Percentiles rank a stretch among this genome's conserved stretches.
Evolutionary conservation across 2,888 invertebrate genomes (phyloP).

Genomic region (Graphium colonna): DNA sequence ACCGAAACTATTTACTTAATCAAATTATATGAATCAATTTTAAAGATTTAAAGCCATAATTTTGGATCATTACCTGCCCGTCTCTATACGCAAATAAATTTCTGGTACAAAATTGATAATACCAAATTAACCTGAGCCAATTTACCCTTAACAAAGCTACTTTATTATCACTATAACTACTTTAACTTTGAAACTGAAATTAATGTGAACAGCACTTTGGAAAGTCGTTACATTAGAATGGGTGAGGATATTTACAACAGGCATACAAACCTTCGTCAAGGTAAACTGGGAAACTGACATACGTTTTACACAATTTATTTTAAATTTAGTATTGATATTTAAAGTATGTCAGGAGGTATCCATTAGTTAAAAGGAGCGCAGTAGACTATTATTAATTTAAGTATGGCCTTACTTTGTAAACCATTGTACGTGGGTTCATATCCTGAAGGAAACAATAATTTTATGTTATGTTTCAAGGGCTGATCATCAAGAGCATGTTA

Average conservation of each 20-base stretch:
- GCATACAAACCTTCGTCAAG: not conserved
- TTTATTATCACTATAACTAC: constrained; percentile 18
- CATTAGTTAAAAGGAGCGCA: no score
- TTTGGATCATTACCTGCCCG: not conserved
- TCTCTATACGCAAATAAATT: not conserved
- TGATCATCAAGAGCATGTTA: no score
- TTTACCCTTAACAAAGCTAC: constrained; percentile 19
- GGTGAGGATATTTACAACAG: constrained; percentile 10
- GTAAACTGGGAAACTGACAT: not conserved
- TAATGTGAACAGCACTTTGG: constrained; percentile 15
- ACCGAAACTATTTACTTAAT: no score
- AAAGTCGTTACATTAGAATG: constrained; percentile 16
- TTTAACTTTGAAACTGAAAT: constrained; percentile 19
- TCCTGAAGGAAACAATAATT: no score
- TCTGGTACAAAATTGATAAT: constrained; percentile 1
- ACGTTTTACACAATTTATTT: not conserved
- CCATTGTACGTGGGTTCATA: no score
- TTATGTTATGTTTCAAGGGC: no score
- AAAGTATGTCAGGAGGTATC: no score
- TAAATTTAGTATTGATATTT: no score
- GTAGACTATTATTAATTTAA: no score
- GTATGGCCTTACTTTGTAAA: no score
- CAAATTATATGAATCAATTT: no score
- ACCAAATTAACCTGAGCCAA: constrained; percentile 8
- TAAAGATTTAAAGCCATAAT: no score